Base-by-base conservation (phyloP, 2,113 vertebrate species). In the Struthio camelus region DNA sequence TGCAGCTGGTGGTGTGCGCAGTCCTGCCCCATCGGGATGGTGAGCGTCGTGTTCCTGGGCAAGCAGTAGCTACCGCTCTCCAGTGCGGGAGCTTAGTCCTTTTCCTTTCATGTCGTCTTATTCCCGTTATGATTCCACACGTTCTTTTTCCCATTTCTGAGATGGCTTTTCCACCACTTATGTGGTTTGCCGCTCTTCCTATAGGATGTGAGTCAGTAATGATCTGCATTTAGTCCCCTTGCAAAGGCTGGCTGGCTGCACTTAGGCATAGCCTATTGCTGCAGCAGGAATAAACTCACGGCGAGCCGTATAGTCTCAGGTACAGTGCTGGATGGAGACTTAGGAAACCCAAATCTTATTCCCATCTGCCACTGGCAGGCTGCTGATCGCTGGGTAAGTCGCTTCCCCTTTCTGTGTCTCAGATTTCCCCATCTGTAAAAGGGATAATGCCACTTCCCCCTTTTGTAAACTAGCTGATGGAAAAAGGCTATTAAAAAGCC, bases 391-490 rank as follows among this genome's bases (percentile, higher is more conserved):
- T 0, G 84, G 92, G 93, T 96, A 94, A 94, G 95, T 95, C 84
- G 75, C 80, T 95, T 96, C 92, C 92, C 92, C 77, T 93, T 85
- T 95, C 94, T 38, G 44, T 64, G 2, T 82, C 94, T 96, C 86
- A 82, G 84, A 89, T 95, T 94, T 95, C 91, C 84, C 87, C 44
- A 34, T 87, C 58, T 83, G 89, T 28, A 89, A 65, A 70, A 77
- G 75, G 85, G 95, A 96, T 94, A 94, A 96, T 95, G 96, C 79
- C 88, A 91, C 89, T 96, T 95, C 92, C 95, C 91, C 59, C 91
- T 89, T 97, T 97, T 89, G 94, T 95, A 14, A 93, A 90, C 87
- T 89, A 94, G 94, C 91, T 94, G 78, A 73, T 96, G 95, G 94
- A 87, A 94, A 92, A 95, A 72, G 48, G 44, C 91, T 46, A 12